A percentile compares a stretch with the other conserved stretches of the same genome.
Conservation (phyloP, 2,888 invertebrate species). For the Sinotaia quadrata region DNA sequence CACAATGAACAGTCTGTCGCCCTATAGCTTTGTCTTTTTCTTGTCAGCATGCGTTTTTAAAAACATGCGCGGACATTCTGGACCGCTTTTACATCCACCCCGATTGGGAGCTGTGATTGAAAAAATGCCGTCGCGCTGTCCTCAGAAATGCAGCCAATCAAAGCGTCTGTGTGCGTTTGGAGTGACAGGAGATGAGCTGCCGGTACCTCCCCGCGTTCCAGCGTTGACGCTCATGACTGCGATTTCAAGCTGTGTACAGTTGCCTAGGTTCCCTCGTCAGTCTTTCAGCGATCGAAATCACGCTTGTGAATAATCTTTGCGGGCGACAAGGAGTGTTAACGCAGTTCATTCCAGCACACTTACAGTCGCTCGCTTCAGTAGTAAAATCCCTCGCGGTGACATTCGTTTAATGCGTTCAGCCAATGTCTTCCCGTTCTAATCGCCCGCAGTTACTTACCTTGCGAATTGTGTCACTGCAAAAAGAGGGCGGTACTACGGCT, state of each 20-base stretch:
- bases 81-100: background rate
- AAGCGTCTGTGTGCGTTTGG: background rate
- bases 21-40: constrained; percentile 8
- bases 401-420: background rate
- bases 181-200: background rate
- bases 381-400: background rate
- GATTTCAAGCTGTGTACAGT: no score
- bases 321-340: background rate
- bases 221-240: no score
- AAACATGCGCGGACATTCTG: background rate
- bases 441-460: background rate
- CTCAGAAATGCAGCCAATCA: constrained; percentile 23
- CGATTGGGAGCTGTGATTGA: constrained; percentile 23
- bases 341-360: background rate
- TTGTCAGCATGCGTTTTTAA: background rate
- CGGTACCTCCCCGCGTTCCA: constrained; percentile 25
- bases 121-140: constrained; percentile 18
- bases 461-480: background rate
- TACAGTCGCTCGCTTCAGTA: background rate
- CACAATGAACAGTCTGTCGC: background rate
- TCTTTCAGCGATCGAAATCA: no score
- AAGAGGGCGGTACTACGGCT: background rate
- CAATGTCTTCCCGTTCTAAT: background rate
- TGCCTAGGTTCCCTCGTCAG: no score
- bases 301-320: background rate